Base-by-base conservation (phyloP, 92 coral and sea anemone genomes). In the Epizoanthus illoricatus region DNA sequence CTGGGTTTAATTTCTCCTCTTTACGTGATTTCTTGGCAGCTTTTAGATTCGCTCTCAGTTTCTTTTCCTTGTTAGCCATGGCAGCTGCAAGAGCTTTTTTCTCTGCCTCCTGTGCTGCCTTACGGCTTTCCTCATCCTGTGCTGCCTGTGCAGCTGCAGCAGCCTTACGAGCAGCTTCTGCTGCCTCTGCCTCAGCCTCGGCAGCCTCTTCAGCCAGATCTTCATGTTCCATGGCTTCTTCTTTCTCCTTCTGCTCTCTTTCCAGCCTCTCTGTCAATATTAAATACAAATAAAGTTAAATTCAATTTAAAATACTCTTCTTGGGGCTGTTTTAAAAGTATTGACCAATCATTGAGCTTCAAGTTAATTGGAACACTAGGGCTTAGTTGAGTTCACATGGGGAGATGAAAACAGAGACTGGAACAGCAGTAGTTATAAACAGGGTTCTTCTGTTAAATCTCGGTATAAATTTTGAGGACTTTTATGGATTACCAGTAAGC, bases 21-120 rank as follows among this genome's bases (percentile, higher is more conserved):
- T 91, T 96, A 43, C 98, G 88, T 40, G 99, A 91, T 76, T 96
- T 96, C 59, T 80, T 87, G 55, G 99, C 95, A 62, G 94, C 99
- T 80, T 93, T 96, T 69, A 96, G 86, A 63, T 94, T 93, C 1
- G 99, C 99, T 16, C 98, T 85, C 72, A 94, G 74, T 83, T 80
- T 93, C 93, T 91, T 93, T 71, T 96, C 98, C 80, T 96, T 96
- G 90, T 96, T 96, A 36, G 93, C 93, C 84, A 86, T 84, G 74
- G 99, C 99, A 43, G 91, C 97, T 15, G 97, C 98, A 56, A 96
- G 92, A 41, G 99, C 99, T 73, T 96, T 96, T 90, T 96, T 96
- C 90, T 93, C 95, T 21, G 99, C 99, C 80, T 96, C 99, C 71
- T 88, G 94, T 16, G 99, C 99, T 83, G 92, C 97, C 85, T 90